Evolutionary conservation across 2,113 vertebrate species (phyloP).

Genomic region (Physeter macrocephalus): DNA sequence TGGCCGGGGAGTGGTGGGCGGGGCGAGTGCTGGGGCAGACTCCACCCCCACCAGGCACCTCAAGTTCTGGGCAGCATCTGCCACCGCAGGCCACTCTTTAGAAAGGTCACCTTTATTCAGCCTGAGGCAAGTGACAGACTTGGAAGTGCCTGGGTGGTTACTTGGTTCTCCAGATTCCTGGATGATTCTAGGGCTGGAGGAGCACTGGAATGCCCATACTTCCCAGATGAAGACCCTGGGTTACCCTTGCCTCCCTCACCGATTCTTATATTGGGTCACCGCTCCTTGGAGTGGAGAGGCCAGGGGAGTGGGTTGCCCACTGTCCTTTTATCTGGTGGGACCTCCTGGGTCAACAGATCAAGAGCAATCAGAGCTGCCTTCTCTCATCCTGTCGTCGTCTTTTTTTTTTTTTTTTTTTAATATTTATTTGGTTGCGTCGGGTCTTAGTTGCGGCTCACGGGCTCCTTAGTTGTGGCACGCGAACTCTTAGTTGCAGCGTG

Average conservation of each 20-base stretch:
- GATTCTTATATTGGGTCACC: not conserved
- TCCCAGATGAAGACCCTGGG: not conserved
- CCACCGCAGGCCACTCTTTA: not conserved
- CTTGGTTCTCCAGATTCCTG: not conserved
- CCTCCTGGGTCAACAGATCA: not conserved
- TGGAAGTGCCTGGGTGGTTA: not conserved
- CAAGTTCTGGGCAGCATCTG: rapidly evolving
- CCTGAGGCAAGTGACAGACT: not conserved
- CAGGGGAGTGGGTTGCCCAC: too few species aligned
- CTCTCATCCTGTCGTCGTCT: not conserved
- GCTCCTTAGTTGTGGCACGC: too few species aligned
- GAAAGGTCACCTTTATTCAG: not conserved
- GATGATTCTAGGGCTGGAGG: not conserved
- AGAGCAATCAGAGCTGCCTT: not conserved
- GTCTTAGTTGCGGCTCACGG: too few species aligned
- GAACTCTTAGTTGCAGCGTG: too few species aligned
- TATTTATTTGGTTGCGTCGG: too few species aligned
- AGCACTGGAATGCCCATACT: not conserved
- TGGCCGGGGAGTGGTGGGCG: not conserved
- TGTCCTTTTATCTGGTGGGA: not conserved
- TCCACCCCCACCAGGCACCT: not conserved
- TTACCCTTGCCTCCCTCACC: not conserved
- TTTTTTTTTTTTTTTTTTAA: too few species aligned
- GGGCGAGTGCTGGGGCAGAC: not conserved
- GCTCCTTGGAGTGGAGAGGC: not conserved